Evolutionary conservation across 2,888 invertebrate species (phyloP), one percentile per base, ranked within the genome.

Genomic region (Agapostemon virescens): DNA sequence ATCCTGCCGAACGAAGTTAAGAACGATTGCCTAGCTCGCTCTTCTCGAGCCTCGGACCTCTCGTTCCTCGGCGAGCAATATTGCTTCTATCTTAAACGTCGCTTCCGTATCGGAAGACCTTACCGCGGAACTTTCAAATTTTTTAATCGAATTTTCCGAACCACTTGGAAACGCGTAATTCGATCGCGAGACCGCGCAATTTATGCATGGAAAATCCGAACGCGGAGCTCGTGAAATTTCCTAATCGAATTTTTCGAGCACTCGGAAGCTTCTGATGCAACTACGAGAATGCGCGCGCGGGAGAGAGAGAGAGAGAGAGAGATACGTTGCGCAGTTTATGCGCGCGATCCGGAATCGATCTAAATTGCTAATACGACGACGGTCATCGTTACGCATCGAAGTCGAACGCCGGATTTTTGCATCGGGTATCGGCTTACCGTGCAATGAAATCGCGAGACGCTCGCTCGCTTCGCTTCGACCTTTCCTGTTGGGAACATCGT

Each of bases 401-500:
- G 40, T 13, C 63, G 33, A 20, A 40, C 17, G 30, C 38, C 30
- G 36, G 26, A 66, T 40, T 30, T 42, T 42, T 64, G 20, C 52
- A 26, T 52, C 40, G 3, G 0, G 1, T 58, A 66, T 26, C 66
- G 9, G 9, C 4, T 42, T 26, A 26, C 9, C 38, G 26, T 7
- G 52, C 26, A 38, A 49, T 20, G 26, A 17, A 38, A 13, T 55
- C 26, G 23, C 36, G 20, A 23, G 23, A 17, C 49, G 36, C 9
- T 36, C 36, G 69, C 38, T 69, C 13, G 20, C 55, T 55, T 38
- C 20, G 26, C 55, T 55, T 55, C 38, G 38, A 17, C 61, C 61
- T n/a, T 42, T 71, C 61, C 38, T 33, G 70, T 2, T 64, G 75
- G 20, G 40, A 52, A 71, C 45, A 30, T n/a, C n/a, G 45, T 23